Conservation (phyloP, 2,888 invertebrate genomes). For the Morinoia aosen region DNA sequence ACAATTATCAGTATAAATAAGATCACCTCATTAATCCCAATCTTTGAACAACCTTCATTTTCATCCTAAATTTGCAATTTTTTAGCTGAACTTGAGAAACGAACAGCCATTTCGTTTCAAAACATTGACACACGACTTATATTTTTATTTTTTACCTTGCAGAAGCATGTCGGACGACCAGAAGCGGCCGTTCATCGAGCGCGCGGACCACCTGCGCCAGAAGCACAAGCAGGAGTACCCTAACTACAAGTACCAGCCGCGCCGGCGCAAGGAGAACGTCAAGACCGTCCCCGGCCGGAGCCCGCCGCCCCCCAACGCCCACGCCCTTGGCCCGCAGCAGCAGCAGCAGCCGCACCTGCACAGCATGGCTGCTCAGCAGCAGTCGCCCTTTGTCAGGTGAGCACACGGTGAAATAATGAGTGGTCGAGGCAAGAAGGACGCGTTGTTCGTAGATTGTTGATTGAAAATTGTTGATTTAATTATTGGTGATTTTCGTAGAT, state of each 20-base stretch:
- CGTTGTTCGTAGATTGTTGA: neutral
- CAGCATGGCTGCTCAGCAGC: neutral
- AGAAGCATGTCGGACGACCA: conserved; percentile 67
- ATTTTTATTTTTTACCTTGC: neutral
- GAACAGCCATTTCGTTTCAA: too few relatives aligned
- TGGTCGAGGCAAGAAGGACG: neutral
- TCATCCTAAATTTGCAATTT: too few relatives aligned
- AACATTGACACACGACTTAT: too few relatives aligned
- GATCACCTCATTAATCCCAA: too few relatives aligned
- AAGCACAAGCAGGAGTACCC: conserved; percentile 67
- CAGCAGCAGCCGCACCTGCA: neutral
- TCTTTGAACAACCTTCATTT: too few relatives aligned
- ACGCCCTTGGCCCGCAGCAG: conserved; percentile 5
- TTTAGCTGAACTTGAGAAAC: too few relatives aligned
- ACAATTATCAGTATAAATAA: too few relatives aligned
- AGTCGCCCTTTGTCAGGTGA: conserved; percentile 14
- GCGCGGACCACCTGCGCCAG: conserved; percentile 64
- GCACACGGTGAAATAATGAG: neutral
- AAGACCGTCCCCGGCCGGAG: conserved; percentile 60
- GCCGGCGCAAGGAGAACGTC: conserved; percentile 64
- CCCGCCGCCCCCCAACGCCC: conserved; percentile 49
- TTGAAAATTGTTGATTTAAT: neutral
- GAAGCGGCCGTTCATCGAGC: conserved; percentile 65
- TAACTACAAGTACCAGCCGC: conserved; percentile 67
- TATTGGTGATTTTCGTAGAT: too few relatives aligned